phyloP scores from a whole-genome alignment of 2,888 invertebrate genomes.

The Sminthurinus aureus region DNA sequence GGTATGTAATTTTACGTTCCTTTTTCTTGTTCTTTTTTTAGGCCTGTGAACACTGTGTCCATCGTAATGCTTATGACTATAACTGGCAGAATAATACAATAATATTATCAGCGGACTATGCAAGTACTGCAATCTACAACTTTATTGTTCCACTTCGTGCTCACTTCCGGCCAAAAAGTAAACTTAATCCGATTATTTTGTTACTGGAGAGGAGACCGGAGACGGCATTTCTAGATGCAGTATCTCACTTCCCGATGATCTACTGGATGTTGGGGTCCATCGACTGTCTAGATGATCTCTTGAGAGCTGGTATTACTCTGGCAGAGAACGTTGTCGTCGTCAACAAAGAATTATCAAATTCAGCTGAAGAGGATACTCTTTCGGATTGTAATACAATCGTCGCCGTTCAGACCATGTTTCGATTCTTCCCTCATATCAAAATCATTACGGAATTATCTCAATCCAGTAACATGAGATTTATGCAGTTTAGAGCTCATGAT shows the following conservation, averaged over 20 bases:
- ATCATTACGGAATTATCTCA: conserved; percentile 97
- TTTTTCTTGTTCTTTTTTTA: conserved; percentile 61
- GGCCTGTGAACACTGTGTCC: conserved; percentile 93
- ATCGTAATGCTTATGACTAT: conserved; percentile 75
- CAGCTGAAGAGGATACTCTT: conserved; percentile 93
- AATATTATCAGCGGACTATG: conserved; percentile 95
- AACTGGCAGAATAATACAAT: conserved; percentile 98
- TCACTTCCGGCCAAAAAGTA: conserved; percentile 86
- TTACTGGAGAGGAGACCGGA: conserved; percentile 89
- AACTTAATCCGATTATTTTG: conserved; percentile 93
- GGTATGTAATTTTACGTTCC: no score
- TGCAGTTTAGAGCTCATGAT: conserved; percentile 98
- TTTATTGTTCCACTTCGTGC: conserved; percentile 96
- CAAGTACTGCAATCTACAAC: conserved; percentile 97
- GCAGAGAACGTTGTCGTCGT: conserved; percentile 95
- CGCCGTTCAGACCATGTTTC: conserved; percentile 81
- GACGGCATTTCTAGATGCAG: conserved; percentile 91
- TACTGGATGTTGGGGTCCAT: conserved; percentile 99
- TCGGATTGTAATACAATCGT: conserved; percentile 99
- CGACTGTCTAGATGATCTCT: conserved; percentile 86
- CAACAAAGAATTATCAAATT: conserved; percentile 95
- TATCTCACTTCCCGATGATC: conserved; percentile 95
- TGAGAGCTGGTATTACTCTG: conserved; percentile 89
- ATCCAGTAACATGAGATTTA: conserved; percentile 98
- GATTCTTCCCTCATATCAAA: conserved; percentile 97